Conservation (phyloP, 2,113 vertebrate species). For the Sturnira hondurensis region DNA sequence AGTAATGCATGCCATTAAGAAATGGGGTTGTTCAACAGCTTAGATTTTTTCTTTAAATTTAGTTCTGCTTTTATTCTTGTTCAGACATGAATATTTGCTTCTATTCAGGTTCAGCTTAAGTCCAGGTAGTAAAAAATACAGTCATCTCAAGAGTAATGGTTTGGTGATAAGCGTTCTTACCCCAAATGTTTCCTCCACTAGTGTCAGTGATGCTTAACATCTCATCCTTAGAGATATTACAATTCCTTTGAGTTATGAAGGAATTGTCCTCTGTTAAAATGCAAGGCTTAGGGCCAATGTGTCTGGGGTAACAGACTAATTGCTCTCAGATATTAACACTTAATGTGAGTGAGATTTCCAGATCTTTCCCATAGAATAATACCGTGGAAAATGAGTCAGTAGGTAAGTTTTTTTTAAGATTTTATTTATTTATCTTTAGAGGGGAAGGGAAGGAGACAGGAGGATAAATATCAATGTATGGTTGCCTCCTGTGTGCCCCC, state of each 20-base stretch:
- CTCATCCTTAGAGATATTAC: not conserved
- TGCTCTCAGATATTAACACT: not conserved
- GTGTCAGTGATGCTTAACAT: constrained; percentile 12
- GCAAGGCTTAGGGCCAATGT: not conserved
- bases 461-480: too few relatives aligned
- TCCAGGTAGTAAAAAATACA: not conserved
- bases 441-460: too few relatives aligned
- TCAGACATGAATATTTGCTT: not conserved
- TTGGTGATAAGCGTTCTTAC: not conserved
- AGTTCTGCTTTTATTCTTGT: not conserved
- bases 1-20: not conserved
- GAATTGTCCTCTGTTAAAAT: not conserved
- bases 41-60: constrained; percentile 17
- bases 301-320: not conserved
- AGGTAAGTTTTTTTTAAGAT: not conserved
- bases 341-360: constrained; percentile 17
- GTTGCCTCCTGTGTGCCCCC: too few relatives aligned
- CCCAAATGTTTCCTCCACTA: not conserved
- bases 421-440: too few relatives aligned
- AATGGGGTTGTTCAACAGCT: not conserved
- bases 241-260: constrained; percentile 24
- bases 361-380: not conserved
- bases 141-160: not conserved
- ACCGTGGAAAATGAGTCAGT: not conserved
- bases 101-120: not conserved